Evolutionary conservation across 2,113 vertebrate genomes (phyloP).

Genomic region (Donacobius atricapilla): DNA sequence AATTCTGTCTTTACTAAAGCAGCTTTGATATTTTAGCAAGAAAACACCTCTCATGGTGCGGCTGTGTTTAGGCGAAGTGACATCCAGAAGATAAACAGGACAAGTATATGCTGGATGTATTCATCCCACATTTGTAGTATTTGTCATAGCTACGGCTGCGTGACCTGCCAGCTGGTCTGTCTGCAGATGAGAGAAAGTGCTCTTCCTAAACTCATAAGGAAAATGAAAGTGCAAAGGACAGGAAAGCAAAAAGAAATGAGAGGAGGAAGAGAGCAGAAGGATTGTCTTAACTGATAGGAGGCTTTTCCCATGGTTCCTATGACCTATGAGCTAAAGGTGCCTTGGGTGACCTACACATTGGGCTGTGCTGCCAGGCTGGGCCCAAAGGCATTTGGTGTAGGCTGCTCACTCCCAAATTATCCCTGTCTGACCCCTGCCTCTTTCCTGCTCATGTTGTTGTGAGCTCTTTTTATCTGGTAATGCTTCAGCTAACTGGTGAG

Average conservation of each 20-base stretch:
- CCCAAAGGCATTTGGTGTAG: fast-evolving
- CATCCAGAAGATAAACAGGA: not conserved
- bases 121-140: not conserved
- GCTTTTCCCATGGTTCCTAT: not conserved
- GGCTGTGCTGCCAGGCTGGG: not conserved
- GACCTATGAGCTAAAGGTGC: not conserved
- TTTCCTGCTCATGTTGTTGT: not conserved
- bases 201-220: not conserved
- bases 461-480: not conserved
- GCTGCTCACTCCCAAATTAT: not conserved
- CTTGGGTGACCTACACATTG: fast-evolving
- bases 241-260: not conserved
- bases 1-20: not conserved
- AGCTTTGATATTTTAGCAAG: not conserved
- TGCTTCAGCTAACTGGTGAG: not conserved
- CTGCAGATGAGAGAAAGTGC: fast-evolving
- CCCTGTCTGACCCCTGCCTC: not conserved
- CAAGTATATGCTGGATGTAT: not conserved
- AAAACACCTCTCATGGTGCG: not conserved
- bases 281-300: not conserved
- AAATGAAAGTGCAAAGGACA: not conserved
- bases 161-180: not conserved
- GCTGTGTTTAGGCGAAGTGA: not conserved
- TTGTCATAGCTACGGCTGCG: not conserved
- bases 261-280: not conserved